Evolutionary conservation across 1,140 invertebrate species (phyloP), one percentile per base, ranked within the genome.

Genomic region (Drosophila pachea): DNA sequence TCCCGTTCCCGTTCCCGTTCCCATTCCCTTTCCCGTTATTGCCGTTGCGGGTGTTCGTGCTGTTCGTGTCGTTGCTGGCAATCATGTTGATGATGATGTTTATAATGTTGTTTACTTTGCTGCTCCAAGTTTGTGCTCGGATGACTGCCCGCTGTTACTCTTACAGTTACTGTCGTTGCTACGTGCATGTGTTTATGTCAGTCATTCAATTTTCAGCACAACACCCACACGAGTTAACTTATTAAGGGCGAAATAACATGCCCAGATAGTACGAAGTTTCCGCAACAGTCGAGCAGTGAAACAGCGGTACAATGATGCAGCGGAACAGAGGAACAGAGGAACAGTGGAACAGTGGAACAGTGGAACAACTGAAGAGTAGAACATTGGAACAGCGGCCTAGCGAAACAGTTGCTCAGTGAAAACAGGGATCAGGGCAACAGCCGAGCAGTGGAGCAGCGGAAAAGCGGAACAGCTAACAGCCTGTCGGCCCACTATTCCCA

Each of bases 231-330:
- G 56, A 42, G 50, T 69, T 22, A 72, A 74, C 78, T 78, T 82
- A 82, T 78, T 82, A 82, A 66, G 60, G 77, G 62, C 67, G 68
- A 72, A 77, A 82, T 77, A 82, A 76, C 70, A 81, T 65, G 62
- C 47, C 58, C 65, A 22, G 22, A 22, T 22, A 22, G 22, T 22
- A 22, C 22, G 22, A 22, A 2, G 22, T 22, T 22, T 22, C 22
- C 22, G 22, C 22, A 22, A 22, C 22, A 22, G 22, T 2, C 22
- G 22, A 3, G 22, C 22, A 2, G 22, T 22, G 22, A 22, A 22
- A 22, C 22, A 22, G 22, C 22, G 22, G 22, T 2, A 22, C 22
- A 22, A 3, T 22, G 22, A 3, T 2, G 22, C 22, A 22, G 22
- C 22, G 22, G 22, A 22, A 22, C 22, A 22, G 22, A 22, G 22